These are phyloP conservation scores for Sparus aurata DNA, from an alignment of 2,797 vertebrate genomes.

Conservation along the genomic window DNA sequence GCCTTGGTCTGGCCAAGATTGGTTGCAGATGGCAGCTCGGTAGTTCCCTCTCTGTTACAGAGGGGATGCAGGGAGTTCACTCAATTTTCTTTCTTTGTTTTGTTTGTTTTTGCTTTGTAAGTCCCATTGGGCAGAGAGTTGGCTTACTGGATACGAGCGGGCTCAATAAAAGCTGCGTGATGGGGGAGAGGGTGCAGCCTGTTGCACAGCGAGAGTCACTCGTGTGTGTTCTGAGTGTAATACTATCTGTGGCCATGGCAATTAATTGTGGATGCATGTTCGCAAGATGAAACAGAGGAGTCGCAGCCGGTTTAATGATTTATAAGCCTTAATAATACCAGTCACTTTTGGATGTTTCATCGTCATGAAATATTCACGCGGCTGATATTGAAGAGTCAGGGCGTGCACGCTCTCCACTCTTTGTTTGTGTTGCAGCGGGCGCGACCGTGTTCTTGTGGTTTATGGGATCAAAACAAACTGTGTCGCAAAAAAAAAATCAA, in stretches of 20 bases:
- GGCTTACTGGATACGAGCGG: slow-evolving; percentile 42
- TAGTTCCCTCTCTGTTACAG: slow-evolving; percentile 65
- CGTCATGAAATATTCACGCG: slow-evolving; percentile 82
- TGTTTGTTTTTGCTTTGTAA: slow-evolving; percentile 54
- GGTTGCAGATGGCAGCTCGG: slow-evolving; percentile 84
- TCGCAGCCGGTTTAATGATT: slow-evolving; percentile 75
- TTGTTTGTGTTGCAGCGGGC: slow-evolving; percentile 67
- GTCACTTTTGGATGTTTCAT: slow-evolving; percentile 80
- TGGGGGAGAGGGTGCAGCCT: slow-evolving; percentile 1
- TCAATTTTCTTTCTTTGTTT: slow-evolving; percentile 49
- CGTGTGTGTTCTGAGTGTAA: slow-evolving; percentile 36
- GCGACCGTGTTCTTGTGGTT: slow-evolving; percentile 59
- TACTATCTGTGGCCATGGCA: slow-evolving; percentile 35
- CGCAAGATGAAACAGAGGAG: slow-evolving; percentile 47
- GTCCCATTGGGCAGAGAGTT: slow-evolving; percentile 45
- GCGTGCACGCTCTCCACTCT: slow-evolving; percentile 48
- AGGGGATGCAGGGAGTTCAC: slow-evolving; percentile 61
- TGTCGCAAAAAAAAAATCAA: slow-evolving; percentile 18
- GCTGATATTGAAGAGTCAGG: slow-evolving; percentile 84
- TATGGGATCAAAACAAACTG: slow-evolving; percentile 68
- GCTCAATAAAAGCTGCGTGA: slow-evolving; percentile 45
- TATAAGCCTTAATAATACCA: slow-evolving; percentile 80
- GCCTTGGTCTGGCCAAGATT: slow-evolving; percentile 79
- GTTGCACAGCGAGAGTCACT: slow-evolving; percentile 9
- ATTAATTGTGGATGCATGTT: slow-evolving; percentile 44